Conservation (phyloP, 2,888 invertebrate genomes). For the Troides helena region DNA sequence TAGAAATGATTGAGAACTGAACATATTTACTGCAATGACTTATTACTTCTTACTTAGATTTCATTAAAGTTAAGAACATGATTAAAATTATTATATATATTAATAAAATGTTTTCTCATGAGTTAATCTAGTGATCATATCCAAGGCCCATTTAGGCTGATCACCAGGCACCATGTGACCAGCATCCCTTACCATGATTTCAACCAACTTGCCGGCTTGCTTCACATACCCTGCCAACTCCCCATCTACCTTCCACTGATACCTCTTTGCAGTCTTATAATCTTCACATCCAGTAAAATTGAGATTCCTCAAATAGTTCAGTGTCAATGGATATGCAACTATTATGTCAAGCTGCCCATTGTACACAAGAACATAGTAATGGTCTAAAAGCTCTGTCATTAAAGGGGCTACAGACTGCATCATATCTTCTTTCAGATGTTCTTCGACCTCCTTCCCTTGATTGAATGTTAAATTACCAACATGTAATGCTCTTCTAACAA, state of each 20-base stretch:
- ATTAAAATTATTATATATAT: not conserved
- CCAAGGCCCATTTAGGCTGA: constrained; percentile 88
- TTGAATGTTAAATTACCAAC: constrained; percentile 90
- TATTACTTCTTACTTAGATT: not conserved
- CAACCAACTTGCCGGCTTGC: constrained; percentile 85
- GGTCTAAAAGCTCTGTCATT: constrained; percentile 83
- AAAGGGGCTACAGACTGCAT: constrained; percentile 90
- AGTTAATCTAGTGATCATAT: constrained; percentile 86
- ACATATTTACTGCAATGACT: not conserved
- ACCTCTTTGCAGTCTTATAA: constrained; percentile 83
- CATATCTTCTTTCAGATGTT: constrained; percentile 86
- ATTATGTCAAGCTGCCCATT: constrained; percentile 96
- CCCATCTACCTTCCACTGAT: constrained; percentile 84
- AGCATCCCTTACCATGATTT: constrained; percentile 87
- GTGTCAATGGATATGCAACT: constrained; percentile 92
- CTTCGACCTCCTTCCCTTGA: constrained; percentile 83
- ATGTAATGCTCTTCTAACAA: constrained; percentile 87
- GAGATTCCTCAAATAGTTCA: constrained; percentile 86
- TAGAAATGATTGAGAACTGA: constrained; percentile 9
- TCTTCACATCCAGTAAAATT: constrained; percentile 83
- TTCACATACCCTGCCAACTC: constrained; percentile 89
- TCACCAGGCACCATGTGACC: constrained; percentile 92
- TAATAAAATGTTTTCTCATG: constrained; percentile 64
- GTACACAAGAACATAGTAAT: constrained; percentile 89
- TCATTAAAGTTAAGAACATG: not conserved